phyloP scores from a whole-genome alignment of 2,113 vertebrate species.

The Entosphenus tridentatus region DNA sequence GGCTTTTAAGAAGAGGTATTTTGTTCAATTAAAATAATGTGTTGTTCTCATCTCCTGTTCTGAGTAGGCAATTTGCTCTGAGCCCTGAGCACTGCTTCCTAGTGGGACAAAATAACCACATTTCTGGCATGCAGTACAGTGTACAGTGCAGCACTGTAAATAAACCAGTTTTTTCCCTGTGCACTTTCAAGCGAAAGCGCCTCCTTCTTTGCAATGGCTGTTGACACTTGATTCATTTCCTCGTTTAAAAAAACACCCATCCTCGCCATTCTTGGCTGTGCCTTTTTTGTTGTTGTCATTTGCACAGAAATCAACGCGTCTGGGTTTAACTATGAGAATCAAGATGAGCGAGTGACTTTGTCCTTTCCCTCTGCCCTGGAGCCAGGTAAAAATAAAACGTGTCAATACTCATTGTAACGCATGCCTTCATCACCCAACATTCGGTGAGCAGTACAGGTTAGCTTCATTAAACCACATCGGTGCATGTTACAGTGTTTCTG shows the following conservation, averaged over 20 bases:
- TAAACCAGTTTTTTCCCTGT: not conserved
- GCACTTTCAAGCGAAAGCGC: not conserved
- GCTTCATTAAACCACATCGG: not conserved
- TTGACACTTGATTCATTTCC: not conserved
- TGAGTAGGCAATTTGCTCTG: no score
- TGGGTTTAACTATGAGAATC: conserved; percentile 96
- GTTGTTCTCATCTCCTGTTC: no score
- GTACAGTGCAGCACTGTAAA: not conserved
- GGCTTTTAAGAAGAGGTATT: no score
- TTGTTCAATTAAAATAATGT: no score
- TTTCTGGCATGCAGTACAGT: not conserved
- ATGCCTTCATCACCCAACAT: no score
- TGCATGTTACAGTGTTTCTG: not conserved
- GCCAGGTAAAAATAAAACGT: conserved; percentile 36
- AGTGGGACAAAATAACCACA: not conserved
- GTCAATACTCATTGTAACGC: no score
- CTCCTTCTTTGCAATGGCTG: not conserved
- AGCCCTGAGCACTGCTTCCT: no score
- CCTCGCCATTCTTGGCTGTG: not conserved
- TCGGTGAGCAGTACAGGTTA: not conserved
- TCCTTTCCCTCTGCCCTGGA: conserved; percentile 75
- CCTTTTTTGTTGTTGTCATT: conserved; percentile 11
- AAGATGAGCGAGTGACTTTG: conserved; percentile 95
- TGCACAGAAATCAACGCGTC: conserved; percentile 74
- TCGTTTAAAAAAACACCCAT: not conserved